These are phyloP conservation scores for Anastrepha ludens DNA, from an alignment of 1,140 invertebrate species.

Conservation along the genomic window DNA sequence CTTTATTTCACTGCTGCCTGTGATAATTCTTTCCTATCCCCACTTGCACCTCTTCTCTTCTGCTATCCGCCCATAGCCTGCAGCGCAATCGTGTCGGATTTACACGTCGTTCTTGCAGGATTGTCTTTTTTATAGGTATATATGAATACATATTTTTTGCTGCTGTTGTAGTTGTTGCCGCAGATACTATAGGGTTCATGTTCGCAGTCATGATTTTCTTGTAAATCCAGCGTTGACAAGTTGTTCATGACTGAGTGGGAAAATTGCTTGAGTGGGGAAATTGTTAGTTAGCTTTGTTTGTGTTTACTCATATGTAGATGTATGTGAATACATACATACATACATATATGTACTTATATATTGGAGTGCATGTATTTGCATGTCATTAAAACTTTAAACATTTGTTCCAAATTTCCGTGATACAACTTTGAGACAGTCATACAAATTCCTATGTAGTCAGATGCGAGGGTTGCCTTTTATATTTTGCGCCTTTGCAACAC, in stretches of 20 bases:
- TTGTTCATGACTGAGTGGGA: constrained; percentile 19
- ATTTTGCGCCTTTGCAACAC: too few relatives aligned
- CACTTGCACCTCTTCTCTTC: background rate
- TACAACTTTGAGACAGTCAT: too few relatives aligned
- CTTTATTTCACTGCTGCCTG: constrained; percentile 34
- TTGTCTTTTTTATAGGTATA: background rate
- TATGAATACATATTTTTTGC: too few relatives aligned
- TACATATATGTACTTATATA: too few relatives aligned
- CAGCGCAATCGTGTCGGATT: background rate
- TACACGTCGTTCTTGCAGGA: background rate
- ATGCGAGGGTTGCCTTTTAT: too few relatives aligned
- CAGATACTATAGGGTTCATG: constrained; percentile 4
- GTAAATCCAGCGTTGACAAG: constrained; percentile 19
- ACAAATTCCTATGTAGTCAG: too few relatives aligned
- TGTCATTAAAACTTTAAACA: too few relatives aligned
- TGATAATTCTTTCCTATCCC: background rate
- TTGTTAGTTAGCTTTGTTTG: constrained; percentile 16
- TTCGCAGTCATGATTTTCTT: constrained; percentile 41
- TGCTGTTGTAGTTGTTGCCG: background rate
- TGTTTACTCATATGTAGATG: background rate
- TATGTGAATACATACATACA: too few relatives aligned
- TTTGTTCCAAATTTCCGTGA: too few relatives aligned
- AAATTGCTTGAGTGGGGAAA: constrained; percentile 14
- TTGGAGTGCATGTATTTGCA: too few relatives aligned
- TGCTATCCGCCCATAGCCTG: background rate